Evolutionary conservation across 2,888 invertebrate species (phyloP).

Genomic region (Glomeris marginata): DNA sequence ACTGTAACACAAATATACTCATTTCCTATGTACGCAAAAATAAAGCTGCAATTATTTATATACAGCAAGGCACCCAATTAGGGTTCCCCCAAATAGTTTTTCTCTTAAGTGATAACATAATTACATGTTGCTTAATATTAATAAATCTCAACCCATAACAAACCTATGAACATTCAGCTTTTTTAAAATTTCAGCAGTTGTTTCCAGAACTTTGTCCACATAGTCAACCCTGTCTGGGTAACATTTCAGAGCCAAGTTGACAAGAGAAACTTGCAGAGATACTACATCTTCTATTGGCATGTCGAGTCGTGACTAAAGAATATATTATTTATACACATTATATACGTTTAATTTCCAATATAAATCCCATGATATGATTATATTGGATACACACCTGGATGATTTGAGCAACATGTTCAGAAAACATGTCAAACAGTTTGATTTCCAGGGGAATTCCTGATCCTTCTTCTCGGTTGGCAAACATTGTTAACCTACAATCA

Average conservation of each 20-base stretch:
- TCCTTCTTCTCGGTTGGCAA: slow-evolving; percentile 35
- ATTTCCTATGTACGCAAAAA: no score
- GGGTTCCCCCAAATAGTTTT: no score
- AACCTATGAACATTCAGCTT: slow-evolving; percentile 72
- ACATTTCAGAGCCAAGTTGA: slow-evolving; percentile 89
- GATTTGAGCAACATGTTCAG: slow-evolving; percentile 89
- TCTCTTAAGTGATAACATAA: no score
- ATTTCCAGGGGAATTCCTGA: slow-evolving; percentile 66
- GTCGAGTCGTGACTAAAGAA: slow-evolving; percentile 64
- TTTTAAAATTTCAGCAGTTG: slow-evolving; percentile 78
- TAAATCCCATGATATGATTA: no score
- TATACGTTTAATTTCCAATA: no score
- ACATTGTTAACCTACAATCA: slow-evolving; percentile 14
- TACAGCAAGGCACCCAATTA: no score
- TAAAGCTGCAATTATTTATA: no score
- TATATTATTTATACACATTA: no score
- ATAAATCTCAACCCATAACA: no score
- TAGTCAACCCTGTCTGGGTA: slow-evolving; percentile 89
- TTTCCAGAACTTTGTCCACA: slow-evolving; percentile 84
- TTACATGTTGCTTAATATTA: no score
- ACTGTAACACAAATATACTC: slow-evolving; percentile 29
- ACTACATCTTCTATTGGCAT: slow-evolving; percentile 94
- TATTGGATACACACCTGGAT: slow-evolving; percentile 51
- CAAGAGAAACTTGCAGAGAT: slow-evolving; percentile 81
- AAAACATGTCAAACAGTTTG: slow-evolving; percentile 94